These are phyloP conservation scores for Synergus umbraculus DNA, from an alignment of 2,888 invertebrate genomes.

Conservation along the genomic window DNA sequence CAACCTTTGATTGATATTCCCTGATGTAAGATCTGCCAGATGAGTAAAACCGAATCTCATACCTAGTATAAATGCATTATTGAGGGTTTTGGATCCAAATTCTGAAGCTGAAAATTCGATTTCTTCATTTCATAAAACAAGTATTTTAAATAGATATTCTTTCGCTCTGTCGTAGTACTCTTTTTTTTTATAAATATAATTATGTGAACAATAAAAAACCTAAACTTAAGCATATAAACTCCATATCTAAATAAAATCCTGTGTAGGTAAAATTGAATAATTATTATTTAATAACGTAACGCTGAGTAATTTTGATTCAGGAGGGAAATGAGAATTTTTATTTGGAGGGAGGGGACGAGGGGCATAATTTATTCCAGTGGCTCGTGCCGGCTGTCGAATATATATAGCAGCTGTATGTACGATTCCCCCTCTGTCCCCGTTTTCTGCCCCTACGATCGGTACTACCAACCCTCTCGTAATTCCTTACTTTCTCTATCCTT, in stretches of 20 bases:
- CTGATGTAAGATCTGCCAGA: neutral
- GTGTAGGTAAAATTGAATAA: neutral
- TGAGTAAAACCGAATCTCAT: neutral
- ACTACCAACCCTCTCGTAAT: constrained; percentile 53
- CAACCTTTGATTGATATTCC: neutral
- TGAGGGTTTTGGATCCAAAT: neutral
- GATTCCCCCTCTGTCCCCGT: constrained; percentile 43
- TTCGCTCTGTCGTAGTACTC: too few relatives aligned
- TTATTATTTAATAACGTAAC: neutral
- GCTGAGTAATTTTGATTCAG: constrained; percentile 7
- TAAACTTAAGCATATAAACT: too few relatives aligned
- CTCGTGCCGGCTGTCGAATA: constrained; percentile 68
- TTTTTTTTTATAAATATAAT: too few relatives aligned
- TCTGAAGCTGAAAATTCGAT: neutral
- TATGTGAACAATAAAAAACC: neutral
- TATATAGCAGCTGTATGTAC: constrained; percentile 57
- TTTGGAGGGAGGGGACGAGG: neutral
- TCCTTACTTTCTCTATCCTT: constrained; percentile 33
- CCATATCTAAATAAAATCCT: neutral
- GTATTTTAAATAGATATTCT: too few relatives aligned
- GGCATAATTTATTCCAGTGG: constrained; percentile 55
- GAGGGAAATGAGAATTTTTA: constrained; percentile 24
- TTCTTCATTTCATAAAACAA: too few relatives aligned
- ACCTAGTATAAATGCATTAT: too few relatives aligned
- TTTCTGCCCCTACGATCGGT: constrained; percentile 23